Base-by-base conservation (phyloP, 2,888 invertebrate genomes). In the Exocentrus adspersus region DNA sequence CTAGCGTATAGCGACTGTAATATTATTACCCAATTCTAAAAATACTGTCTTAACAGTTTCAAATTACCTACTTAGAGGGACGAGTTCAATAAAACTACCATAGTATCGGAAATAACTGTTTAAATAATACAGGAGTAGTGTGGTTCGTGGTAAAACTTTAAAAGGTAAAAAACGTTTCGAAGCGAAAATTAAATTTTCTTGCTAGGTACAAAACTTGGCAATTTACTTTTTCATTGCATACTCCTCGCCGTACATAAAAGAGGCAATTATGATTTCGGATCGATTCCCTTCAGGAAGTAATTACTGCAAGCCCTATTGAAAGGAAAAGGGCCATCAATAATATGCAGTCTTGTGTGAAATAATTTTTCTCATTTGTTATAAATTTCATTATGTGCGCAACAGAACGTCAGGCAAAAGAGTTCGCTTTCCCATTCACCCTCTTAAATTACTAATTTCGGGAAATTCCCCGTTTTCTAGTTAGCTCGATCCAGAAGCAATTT, bases 1-100 rank as follows among this genome's bases (percentile, higher is more conserved):
- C 48, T 53, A 21, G 50, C 51, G n/a, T 58, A 32, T 48, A n/a
- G n/a, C n/a, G 45, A 43, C 48, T 53, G 59, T 51, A 59, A 62
- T 60, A 64, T 57, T 51, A 59, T 59, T 60, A 64, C 46, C 57
- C 42, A 32, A 30, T 32, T 45, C 46, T 57, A 46, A 57, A 57
- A 46, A 46, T 57, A 56, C 42, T 30, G 51, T 32, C 17, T 51
- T 32, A 32, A 19, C 45, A 43, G 45, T 45, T 28, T 28, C 54
- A 16, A 30, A 17, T 56, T 43, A 54, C 24, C 30, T 53, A 50
- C 28, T 56, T 43, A 19, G 30, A 28, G 45, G 41, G 20, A 56
- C 24, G 7, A n/a, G n/a, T n/a, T n/a, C n/a, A n/a, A n/a, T n/a
- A n/a, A n/a, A n/a, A n/a, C n/a, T n/a, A n/a, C n/a, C n/a, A n/a